phyloP scores from a whole-genome alignment of 2,113 vertebrate genomes.

The Cebidichthys violaceus region DNA sequence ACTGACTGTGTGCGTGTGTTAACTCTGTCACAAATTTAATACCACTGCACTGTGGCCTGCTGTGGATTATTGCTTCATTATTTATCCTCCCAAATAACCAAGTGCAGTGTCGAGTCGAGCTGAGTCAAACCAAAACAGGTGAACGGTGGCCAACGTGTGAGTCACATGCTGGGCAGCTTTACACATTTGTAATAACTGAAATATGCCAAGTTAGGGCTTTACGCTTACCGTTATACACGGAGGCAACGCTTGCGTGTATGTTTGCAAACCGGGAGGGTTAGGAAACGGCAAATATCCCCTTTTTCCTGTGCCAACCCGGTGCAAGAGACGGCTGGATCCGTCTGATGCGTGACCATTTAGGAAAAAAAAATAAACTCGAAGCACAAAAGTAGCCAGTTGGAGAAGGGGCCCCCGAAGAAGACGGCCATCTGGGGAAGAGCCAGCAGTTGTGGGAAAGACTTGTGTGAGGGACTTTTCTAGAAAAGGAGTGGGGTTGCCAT shows the following conservation, averaged over 20 bases:
- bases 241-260: not conserved
- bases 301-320: not conserved
- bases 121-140: conserved; percentile 65
- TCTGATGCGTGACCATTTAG: conserved; percentile 30
- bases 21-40: conserved; percentile 39
- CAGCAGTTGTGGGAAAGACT: conserved; percentile 38
- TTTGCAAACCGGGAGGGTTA: conserved; percentile 5
- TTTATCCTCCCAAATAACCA: conserved; percentile 61
- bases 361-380: conserved; percentile 1
- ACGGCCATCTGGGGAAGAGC: conserved; percentile 34
- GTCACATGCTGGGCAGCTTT: conserved; percentile 41
- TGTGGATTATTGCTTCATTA: conserved; percentile 58
- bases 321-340: conserved; percentile 2
- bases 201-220: conserved; percentile 25
- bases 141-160: conserved; percentile 50
- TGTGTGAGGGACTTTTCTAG: conserved; percentile 1
- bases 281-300: conserved; percentile 1
- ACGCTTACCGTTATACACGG: not conserved
- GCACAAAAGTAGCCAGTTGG: conserved; percentile 22
- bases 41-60: conserved; percentile 36
- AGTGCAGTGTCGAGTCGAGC: conserved; percentile 52
- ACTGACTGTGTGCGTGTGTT: conserved; percentile 1
- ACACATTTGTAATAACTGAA: conserved; percentile 41
- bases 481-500: conserved; percentile 4
- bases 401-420: conserved; percentile 8